phyloP scores from a whole-genome alignment of 1,140 invertebrate species.

The Holotrichia oblita region DNA sequence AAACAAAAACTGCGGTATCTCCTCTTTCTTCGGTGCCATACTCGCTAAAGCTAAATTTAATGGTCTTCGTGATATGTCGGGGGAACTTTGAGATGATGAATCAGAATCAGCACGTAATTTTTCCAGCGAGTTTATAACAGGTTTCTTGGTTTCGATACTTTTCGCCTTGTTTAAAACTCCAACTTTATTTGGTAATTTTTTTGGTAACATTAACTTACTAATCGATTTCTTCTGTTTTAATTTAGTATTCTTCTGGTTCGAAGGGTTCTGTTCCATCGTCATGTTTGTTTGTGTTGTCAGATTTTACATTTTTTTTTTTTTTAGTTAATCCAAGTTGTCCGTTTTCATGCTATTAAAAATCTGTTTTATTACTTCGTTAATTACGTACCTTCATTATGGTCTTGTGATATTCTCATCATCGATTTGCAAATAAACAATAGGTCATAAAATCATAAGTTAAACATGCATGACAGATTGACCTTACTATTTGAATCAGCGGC shows the following conservation, averaged over 20 bases:
- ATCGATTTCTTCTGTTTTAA: constrained; percentile 51
- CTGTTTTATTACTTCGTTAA: not conserved
- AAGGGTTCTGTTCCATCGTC: constrained; percentile 30
- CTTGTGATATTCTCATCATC: constrained; percentile 11
- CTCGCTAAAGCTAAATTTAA: constrained; percentile 54
- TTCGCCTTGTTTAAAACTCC: constrained; percentile 56
- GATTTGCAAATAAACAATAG: constrained; percentile 19
- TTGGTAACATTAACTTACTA: constrained; percentile 57
- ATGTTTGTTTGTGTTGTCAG: constrained; percentile 32
- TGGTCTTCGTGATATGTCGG: constrained; percentile 52
- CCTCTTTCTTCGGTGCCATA: constrained; percentile 43
- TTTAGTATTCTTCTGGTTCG: constrained; percentile 40
- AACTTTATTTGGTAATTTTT: constrained; percentile 57
- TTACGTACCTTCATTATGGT: not conserved
- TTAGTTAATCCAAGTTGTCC: not conserved
- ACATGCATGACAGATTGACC: not conserved
- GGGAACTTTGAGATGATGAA: not conserved
- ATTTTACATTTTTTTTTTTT: not conserved
- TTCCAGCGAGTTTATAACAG: not conserved
- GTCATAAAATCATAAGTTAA: constrained; percentile 8
- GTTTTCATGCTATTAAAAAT: not conserved
- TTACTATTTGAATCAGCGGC: not conserved
- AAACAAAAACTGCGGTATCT: constrained; percentile 43
- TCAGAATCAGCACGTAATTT: not conserved
- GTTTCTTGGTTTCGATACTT: constrained; percentile 47